Conservation (phyloP, 92 coral and sea anemone species). For the Metridium senile region DNA sequence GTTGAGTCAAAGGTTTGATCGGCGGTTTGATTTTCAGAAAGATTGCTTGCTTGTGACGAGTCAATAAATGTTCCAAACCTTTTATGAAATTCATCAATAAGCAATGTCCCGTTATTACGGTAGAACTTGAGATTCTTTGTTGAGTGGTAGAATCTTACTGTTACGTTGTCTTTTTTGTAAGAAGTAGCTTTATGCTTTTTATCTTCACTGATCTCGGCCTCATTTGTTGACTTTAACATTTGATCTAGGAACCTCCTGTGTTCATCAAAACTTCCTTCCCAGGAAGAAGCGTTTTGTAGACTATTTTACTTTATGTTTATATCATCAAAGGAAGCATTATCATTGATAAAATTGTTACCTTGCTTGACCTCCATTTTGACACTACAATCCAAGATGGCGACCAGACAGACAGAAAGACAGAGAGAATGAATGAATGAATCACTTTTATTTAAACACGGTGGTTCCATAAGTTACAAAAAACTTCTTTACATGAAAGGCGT, state of each 20-base stretch:
- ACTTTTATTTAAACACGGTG: too few species aligned
- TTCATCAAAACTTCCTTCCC: neutral
- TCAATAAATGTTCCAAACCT: neutral
- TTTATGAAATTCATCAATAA: slow-evolving; percentile 1
- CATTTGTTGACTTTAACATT: neutral
- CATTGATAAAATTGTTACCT: neutral
- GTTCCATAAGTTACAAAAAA: too few species aligned
- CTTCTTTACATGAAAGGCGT: too few species aligned
- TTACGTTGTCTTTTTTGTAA: neutral
- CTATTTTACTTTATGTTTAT: too few species aligned
- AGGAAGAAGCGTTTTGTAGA: neutral
- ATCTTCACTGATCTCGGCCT: slow-evolving; percentile 1
- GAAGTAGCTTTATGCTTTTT: neutral
- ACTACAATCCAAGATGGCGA: neutral
- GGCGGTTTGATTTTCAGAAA: neutral
- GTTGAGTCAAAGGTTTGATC: neutral
- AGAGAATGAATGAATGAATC: neutral
- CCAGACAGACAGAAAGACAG: neutral
- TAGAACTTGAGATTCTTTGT: slow-evolving; percentile 2
- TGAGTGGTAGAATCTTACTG: neutral
- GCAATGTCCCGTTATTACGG: neutral
- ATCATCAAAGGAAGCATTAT: neutral
- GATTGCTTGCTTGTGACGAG: too few species aligned
- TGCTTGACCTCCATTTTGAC: neutral
- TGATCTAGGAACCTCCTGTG: neutral